Percentiles rank a stretch among this genome's conserved stretches.
Evolutionary conservation across 2,113 vertebrate species (phyloP).

Genomic region (Salvelinus sp.): DNA sequence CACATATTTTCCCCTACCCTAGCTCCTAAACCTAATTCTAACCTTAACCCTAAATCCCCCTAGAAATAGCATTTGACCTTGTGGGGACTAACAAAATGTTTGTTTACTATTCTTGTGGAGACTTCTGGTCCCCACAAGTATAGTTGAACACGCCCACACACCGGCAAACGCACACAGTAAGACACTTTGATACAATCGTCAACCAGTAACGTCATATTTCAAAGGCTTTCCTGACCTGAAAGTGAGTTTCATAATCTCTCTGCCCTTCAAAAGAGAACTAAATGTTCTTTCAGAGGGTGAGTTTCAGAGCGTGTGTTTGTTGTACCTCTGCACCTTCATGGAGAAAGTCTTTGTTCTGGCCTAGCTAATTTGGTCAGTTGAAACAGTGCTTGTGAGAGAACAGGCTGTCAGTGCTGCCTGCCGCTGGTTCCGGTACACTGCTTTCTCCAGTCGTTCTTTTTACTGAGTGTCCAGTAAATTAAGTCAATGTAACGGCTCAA

Average conservation of each 20-base stretch:
- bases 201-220: not conserved
- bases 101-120: too few relatives aligned
- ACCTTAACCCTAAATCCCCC: too few relatives aligned
- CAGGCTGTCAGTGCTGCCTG: conserved; percentile 26
- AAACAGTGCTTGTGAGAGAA: conserved; percentile 23
- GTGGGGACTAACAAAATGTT: too few relatives aligned
- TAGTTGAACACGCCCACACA: not conserved
- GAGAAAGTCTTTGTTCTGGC: conserved; percentile 14
- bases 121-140: too few relatives aligned
- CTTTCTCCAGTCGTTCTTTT: conserved; percentile 30
- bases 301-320: not conserved
- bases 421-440: conserved; percentile 38
- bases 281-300: conserved; percentile 18
- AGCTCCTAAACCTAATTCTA: too few relatives aligned
- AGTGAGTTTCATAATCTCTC: conserved; percentile 8
- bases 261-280: conserved; percentile 32
- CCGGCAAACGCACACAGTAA: not conserved
- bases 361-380: not conserved
- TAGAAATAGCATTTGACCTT: too few relatives aligned
- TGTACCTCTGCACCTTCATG: not conserved
- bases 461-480: conserved; percentile 17
- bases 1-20: too few relatives aligned
- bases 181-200: not conserved
- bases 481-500: not conserved
- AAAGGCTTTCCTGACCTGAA: too few relatives aligned